phyloP scores from a whole-genome alignment of 1,140 invertebrate species.

The Marisa cornuarietis region DNA sequence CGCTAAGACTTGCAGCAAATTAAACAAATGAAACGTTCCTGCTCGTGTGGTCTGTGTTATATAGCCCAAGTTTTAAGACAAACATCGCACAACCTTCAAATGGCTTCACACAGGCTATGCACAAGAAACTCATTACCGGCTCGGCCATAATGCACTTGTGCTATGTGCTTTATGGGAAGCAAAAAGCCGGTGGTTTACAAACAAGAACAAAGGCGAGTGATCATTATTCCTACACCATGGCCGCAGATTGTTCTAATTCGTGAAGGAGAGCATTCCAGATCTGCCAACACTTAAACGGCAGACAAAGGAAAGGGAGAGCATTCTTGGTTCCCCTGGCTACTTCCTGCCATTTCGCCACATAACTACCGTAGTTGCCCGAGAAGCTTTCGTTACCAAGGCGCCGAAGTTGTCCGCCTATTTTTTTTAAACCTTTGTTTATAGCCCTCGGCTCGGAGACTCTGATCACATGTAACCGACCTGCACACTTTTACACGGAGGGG shows the following conservation, averaged over 20 bases:
- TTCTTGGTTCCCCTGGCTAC: background rate
- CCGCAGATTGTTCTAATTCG: slow-evolving; percentile 17
- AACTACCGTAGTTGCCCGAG: background rate
- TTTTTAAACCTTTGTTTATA: too few relatives aligned
- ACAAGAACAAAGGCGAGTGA: slow-evolving; percentile 9
- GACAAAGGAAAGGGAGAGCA: background rate
- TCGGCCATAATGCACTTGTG: background rate
- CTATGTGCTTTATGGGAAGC: slow-evolving; percentile 6
- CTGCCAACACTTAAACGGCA: slow-evolving; percentile 14
- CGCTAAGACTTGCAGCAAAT: too few relatives aligned
- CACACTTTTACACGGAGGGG: too few relatives aligned
- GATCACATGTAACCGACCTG: too few relatives aligned
- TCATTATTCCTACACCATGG: background rate
- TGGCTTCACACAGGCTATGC: background rate
- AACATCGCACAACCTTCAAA: too few relatives aligned
- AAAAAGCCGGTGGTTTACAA: slow-evolving; percentile 8
- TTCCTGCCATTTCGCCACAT: slow-evolving; percentile 8
- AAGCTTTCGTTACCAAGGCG: background rate
- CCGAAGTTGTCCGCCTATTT: background rate
- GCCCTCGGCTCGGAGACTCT: too few relatives aligned
- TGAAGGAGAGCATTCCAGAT: background rate
- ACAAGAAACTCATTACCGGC: slow-evolving; percentile 3
- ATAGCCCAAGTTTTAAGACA: too few relatives aligned
- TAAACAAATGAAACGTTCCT: too few relatives aligned
- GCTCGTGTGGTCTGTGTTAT: too few relatives aligned